Base-by-base conservation (phyloP, 2,888 invertebrate genomes). In the Eilema griseolum region DNA sequence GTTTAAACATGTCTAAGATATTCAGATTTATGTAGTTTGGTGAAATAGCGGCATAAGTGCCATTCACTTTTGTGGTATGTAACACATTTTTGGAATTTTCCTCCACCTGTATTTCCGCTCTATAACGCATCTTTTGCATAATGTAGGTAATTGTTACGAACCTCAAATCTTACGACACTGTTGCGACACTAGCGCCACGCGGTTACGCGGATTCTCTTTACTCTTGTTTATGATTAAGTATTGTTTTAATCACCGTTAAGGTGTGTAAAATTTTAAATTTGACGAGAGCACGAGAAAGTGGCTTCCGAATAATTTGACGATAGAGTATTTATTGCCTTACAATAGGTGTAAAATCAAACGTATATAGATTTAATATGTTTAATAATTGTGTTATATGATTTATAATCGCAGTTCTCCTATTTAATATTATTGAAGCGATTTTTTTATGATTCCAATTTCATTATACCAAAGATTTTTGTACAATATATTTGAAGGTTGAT, bases 41-140 rank as follows among this genome's bases (percentile, higher is more conserved):
- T 33, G 33, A 57, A 65, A 65, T 23, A 24, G 23, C 20, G 57
- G 57, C 65, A 24, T 33, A 33, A 28, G 11, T 66, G 20, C 66
- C 66, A 57, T 66, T 66, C 66, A 66, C 66, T 66, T 66, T 66
- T 56, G 65, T 59, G 23, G 62, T 71, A 69, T 69, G 31, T 26
- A 31, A 72, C 65, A 33, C 66, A 33, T 68, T 74, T 81, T 76
- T 67, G 74, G 76, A 73, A 77, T 75, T 81, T 83, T 75, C 79
- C 69, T 63, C 63, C 71, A 67, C 71, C 69, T 72, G 56, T 72
- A 79, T 82, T 83, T 82, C 77, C 73, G 82, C 82, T 82, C 82
- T 74, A 73, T 73, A 82, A 73, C 78, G 65, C 77, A 70, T 79
- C 68, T 74, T 67, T 77, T 79, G 73, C 78, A 80, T 78, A 81